Base-by-base conservation (phyloP, 2,113 vertebrate species). In the Trinectes maculatus region DNA sequence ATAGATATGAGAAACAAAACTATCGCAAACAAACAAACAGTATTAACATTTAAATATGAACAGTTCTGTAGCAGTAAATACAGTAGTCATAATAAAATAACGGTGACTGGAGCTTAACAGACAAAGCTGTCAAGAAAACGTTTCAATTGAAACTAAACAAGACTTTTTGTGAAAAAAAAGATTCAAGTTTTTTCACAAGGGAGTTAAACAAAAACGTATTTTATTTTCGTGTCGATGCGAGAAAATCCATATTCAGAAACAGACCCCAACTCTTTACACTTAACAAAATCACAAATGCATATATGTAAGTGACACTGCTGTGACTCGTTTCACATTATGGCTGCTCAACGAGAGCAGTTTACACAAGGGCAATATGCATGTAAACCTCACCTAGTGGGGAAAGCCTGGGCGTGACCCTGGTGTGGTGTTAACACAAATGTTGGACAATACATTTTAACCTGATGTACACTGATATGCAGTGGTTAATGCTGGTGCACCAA, bases 81-180 rank as follows among this genome's bases (percentile, higher is more conserved):
- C 74, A 64, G 39, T n/a, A 24, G 34, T 69, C 69, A 71, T 79
- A 73, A 51, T 42, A 58, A 33, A 72, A 42, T 31, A 24, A 8
- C 6, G 19, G 34, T 58, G 60, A 31, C 29, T 34, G 64, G 55
- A 53, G 34, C 69, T 83, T n/a, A 59, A 80, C 84, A 89, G 79
- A 70, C 74, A 49, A 81, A 90, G 85, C 84, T 84, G 85, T 77
- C 78, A 79, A 85, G 82, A 63, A 76, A 22, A 79, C 76, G 88
- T 90, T 91, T 89, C 82, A 83, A 81, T 58, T 72, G 83, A 92
- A 92, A 90, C 86, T 82, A 86, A 85, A 85, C 26, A 55, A 66
- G 28, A 70, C 67, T n/a, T 18, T 68, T 72, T 79, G 80, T 71
- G 74, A 55, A 61, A 62, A 33, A 13, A 37, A 21, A 16, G 3